A percentile compares a stretch with the other conserved stretches of the same genome.
Evolutionary conservation across 2,797 vertebrate species (phyloP).

Genomic region (Xerus rutilus): DNA sequence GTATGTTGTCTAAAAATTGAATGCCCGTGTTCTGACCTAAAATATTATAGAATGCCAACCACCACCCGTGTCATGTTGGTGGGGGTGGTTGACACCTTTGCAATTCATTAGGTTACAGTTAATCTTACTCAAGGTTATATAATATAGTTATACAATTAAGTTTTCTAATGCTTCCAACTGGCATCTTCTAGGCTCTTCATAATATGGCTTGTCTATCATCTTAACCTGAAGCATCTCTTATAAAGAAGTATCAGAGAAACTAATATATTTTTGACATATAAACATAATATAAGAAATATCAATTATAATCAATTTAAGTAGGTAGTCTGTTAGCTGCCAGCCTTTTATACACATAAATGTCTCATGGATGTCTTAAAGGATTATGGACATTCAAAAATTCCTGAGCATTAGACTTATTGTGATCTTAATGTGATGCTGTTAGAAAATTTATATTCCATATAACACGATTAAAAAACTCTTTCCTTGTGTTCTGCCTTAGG

Average conservation of each 20-base stretch:
- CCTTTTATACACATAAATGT: slow-evolving; percentile 42
- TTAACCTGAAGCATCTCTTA: background rate
- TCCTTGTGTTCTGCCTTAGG: slow-evolving; percentile 39
- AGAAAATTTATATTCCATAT: slow-evolving; percentile 50
- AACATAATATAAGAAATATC: background rate
- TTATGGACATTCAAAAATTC: background rate
- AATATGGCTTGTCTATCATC: background rate
- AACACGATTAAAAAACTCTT: slow-evolving; percentile 65
- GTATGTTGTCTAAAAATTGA: background rate
- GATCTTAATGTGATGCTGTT: slow-evolving; percentile 3
- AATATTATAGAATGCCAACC: background rate
- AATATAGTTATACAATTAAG: background rate
- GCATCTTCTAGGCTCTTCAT: background rate
- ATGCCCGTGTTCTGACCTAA: background rate
- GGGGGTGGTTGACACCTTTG: background rate
- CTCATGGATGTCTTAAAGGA: slow-evolving; percentile 52
- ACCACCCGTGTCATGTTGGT: background rate
- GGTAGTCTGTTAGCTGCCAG: background rate
- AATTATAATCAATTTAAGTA: background rate
- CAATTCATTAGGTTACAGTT: background rate
- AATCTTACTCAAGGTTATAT: background rate
- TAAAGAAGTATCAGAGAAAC: background rate
- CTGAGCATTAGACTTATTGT: slow-evolving; percentile 7
- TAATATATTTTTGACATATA: background rate
- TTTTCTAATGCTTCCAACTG: background rate